Percentiles rank a stretch among this genome's conserved stretches.
Evolutionary conservation across 2,113 vertebrate genomes (phyloP).

Genomic region (Puffinus mauretanicus): DNA sequence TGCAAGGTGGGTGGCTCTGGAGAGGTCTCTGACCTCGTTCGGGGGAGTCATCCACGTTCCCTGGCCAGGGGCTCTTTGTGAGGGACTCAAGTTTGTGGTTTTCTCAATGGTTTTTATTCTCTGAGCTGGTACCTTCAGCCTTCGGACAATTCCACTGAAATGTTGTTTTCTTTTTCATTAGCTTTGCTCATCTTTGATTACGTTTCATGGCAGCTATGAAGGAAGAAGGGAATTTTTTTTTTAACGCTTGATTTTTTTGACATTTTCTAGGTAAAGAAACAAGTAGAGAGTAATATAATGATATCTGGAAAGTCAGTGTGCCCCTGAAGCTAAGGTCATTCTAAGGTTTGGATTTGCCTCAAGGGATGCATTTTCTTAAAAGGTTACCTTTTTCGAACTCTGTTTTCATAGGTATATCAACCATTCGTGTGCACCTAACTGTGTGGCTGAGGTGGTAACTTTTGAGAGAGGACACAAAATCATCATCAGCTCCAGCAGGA

Average conservation of each 20-base stretch:
- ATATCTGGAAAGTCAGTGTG: neutral
- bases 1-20: conserved; percentile 80
- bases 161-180: neutral
- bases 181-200: neutral
- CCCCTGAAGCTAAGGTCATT: neutral
- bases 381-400: neutral
- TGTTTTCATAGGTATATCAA: conserved; percentile 87
- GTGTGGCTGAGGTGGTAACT: conserved; percentile 93
- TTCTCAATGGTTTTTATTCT: neutral
- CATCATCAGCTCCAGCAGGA: conserved; percentile 94
- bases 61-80: neutral
- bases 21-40: neutral
- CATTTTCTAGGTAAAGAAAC: conserved; percentile 5
- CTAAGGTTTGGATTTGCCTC: neutral
- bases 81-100: neutral
- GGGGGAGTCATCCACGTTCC: neutral
- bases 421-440: conserved; percentile 96
- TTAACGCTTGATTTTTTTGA: neutral
- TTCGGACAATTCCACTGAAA: fast-evolving
- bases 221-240: neutral
- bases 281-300: neutral
- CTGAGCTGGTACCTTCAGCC: neutral
- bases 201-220: neutral
- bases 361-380: neutral
- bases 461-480: conserved; percentile 97